phyloP scores from a whole-genome alignment of 2,113 vertebrate species.

The Ictalurus furcatus region DNA sequence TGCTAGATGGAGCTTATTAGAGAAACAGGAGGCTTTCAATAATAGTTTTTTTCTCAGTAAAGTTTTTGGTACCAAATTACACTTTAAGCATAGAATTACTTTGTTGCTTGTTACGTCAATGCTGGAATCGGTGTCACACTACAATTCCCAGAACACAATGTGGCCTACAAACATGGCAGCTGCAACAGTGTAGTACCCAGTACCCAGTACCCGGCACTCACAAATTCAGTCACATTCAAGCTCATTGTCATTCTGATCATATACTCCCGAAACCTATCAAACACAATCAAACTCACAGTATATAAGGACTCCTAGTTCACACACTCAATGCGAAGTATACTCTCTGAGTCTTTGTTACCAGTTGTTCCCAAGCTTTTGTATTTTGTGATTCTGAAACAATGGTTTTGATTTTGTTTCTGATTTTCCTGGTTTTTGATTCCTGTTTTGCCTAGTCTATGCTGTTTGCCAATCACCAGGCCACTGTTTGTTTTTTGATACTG shows the following conservation, averaged over 20 bases:
- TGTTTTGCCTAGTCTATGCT: background rate
- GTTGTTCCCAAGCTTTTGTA: background rate
- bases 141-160: background rate
- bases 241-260: background rate
- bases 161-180: background rate
- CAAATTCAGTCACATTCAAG: background rate
- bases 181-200: background rate
- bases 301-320: background rate
- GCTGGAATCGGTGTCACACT: background rate
- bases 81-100: background rate
- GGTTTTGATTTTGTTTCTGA: background rate
- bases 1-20: conserved; percentile 58
- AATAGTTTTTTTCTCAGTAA: background rate
- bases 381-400: background rate
- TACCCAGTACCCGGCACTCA: background rate
- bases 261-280: background rate
- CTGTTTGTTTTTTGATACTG: background rate
- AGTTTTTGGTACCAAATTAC: background rate
- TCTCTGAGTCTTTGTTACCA: background rate
- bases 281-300: background rate
- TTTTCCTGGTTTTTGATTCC: background rate
- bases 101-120: background rate
- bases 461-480: background rate
- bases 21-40: background rate
- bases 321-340: background rate